Percentiles rank a stretch among this genome's conserved stretches.
Conservation (phyloP, 2,888 invertebrate genomes). For the Cheilosia pagana region DNA sequence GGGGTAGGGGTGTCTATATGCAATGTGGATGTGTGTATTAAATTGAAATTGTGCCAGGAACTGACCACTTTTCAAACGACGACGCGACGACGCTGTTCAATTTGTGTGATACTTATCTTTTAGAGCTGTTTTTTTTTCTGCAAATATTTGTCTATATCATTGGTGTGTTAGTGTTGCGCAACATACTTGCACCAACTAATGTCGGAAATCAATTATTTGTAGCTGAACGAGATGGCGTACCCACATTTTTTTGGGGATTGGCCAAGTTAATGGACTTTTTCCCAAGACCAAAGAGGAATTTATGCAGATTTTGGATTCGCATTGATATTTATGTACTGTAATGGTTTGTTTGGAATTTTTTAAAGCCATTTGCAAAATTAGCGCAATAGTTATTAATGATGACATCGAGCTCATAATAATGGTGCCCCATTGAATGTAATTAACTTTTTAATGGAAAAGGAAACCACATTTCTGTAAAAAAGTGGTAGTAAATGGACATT, state of each 20-base stretch:
- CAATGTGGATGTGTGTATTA: slow-evolving; percentile 25
- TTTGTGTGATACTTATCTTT: slow-evolving; percentile 40
- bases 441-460: neutral
- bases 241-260: slow-evolving; percentile 26
- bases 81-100: slow-evolving; percentile 13
- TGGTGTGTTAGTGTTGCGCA: slow-evolving; percentile 42
- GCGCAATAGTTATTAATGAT: neutral
- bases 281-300: neutral
- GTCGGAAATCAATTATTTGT: slow-evolving; percentile 37
- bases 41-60: slow-evolving; percentile 73
- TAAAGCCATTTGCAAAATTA: too few species aligned
- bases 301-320: neutral
- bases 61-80: slow-evolving; percentile 63
- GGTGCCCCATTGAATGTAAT: neutral
- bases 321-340: too few species aligned
- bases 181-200: slow-evolving; percentile 23
- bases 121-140: slow-evolving; percentile 8
- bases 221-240: slow-evolving; percentile 8
- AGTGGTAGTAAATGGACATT: neutral
- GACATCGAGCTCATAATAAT: neutral
- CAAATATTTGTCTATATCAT: neutral
- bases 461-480: neutral
- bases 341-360: too few species aligned
- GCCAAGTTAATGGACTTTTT: slow-evolving; percentile 43
- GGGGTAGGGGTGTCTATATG: neutral